A percentile compares a stretch with the other conserved stretches of the same genome.
phyloP scores from a whole-genome alignment of 2,797 vertebrate genomes.

The Myioborus melanocephalus region DNA sequence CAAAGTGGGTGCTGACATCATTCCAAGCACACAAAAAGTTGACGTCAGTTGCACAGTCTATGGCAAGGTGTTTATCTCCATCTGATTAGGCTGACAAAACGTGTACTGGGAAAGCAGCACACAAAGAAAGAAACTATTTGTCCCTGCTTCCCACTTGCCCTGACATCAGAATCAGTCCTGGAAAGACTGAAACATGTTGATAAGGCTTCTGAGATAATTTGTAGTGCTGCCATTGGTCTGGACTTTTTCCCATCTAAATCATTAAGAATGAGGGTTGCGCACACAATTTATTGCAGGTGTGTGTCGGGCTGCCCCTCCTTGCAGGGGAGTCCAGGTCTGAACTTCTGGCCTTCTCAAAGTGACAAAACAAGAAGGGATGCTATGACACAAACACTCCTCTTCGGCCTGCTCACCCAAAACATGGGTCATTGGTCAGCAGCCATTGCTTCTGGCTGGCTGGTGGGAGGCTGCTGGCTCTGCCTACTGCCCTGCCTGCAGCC shows the following conservation, averaged over 20 bases:
- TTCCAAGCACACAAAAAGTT: conserved; percentile 45
- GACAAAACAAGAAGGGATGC: background rate
- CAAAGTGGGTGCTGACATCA: conserved; percentile 39
- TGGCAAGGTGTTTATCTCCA: conserved; percentile 60
- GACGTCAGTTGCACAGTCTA: background rate
- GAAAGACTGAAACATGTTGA: background rate
- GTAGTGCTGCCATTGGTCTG: background rate
- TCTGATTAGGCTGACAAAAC: conserved; percentile 32
- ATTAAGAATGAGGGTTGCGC: background rate
- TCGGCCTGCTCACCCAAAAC: background rate
- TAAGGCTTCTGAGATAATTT: background rate
- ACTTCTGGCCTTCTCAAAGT: background rate
- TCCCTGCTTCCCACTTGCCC: background rate
- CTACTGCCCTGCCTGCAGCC: background rate
- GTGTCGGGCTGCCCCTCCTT: background rate
- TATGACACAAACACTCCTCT: background rate
- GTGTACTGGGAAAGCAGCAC: background rate
- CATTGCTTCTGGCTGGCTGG: fast-evolving
- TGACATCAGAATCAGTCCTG: background rate
- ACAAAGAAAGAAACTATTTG: background rate
- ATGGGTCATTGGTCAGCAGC: fast-evolving
- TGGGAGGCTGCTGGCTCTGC: background rate
- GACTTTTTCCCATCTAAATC: background rate
- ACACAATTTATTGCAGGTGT: background rate
- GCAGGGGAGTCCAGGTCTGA: background rate